phyloP scores from a whole-genome alignment of 2,888 invertebrate species.

The Chorisops tibialis region DNA sequence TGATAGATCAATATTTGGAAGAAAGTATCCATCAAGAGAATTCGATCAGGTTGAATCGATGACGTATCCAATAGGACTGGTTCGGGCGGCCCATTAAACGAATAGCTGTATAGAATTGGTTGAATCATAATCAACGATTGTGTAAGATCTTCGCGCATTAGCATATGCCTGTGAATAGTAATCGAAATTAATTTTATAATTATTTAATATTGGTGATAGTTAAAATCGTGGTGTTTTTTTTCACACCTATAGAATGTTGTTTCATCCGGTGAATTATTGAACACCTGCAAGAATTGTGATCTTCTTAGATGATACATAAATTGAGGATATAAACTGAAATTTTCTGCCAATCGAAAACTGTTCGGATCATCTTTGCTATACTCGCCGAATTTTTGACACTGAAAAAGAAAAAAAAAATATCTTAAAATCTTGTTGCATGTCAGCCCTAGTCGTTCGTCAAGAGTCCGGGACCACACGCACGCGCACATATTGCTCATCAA shows the following conservation, averaged over 20 bases:
- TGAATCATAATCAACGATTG: conserved; percentile 99
- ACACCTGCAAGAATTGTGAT: conserved; percentile 98
- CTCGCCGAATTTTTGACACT: conserved; percentile 99
- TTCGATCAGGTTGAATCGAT: conserved; percentile 94
- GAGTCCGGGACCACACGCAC: too few species aligned
- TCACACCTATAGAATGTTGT: conserved; percentile 95
- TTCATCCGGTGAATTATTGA: conserved; percentile 99
- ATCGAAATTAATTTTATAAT: conserved; percentile 21
- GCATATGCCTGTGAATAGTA: conserved; percentile 74
- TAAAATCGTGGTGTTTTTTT: not conserved
- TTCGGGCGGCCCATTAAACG: conserved; percentile 95
- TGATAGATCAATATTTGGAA: conserved; percentile 99
- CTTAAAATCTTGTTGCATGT: too few species aligned
- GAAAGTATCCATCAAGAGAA: conserved; percentile 98
- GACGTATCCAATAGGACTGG: conserved; percentile 96
- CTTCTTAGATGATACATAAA: conserved; percentile 99
- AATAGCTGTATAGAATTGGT: conserved; percentile 97
- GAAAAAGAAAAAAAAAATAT: too few species aligned
- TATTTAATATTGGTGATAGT: too few species aligned
- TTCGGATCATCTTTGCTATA: conserved; percentile 96
- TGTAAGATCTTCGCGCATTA: conserved; percentile 94
- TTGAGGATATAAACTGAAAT: conserved; percentile 97
- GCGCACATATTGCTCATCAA: too few species aligned
- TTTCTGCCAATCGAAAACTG: conserved; percentile 92
- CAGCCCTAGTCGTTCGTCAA: too few species aligned